Base-by-base conservation (phyloP, 1,140 invertebrate genomes). In the Bradynema listronoti region DNA sequence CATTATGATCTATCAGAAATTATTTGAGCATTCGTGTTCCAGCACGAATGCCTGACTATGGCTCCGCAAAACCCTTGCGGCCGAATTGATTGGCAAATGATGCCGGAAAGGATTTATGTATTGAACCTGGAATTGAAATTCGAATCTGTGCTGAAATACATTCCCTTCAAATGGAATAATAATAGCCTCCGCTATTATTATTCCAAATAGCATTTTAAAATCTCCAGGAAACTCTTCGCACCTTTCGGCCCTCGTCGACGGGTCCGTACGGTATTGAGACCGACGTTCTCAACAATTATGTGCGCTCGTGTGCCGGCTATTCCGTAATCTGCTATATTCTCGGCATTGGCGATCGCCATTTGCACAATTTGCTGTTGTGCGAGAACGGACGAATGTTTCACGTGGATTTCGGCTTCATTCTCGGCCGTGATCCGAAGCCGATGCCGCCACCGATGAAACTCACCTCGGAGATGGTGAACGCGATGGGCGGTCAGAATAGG, bases 371-470 rank as follows among this genome's bases (percentile, higher is more conserved):
- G 25, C 81, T 99, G 11, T 66, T 73, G 2, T 71, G 72, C 39
- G 59, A 76, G 39, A 71, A 72, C 80, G 82, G 93, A 0, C 89
- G 90, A 75, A 81, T 98, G 25, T 97, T 98, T 79, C 94, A 98
- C 79, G 93, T 99, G 65, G 94, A 99, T 82, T 98, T 98, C 81
- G 94, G 94, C 1, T 98, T 93, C 75, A 98, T 98, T 74, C 82
- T 98, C 30, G 94, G 94, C 4, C 83, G 92, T 54, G 94, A 99
- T 81, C 94, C 95, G 1, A 99, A 98, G 80, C 91, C 91, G 2
- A 83, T 97, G 73, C 92, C 93, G 1, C 91, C 92, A 6, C 91
- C 93, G 4, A 98, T 99, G 91, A 97, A 95, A 81, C 82, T 98
- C 0, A 94, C 88, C 77, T 90, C 89, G 78, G 93, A 98, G 83